phyloP scores from a whole-genome alignment of 2,888 invertebrate genomes.

The Pheosia gnoma region DNA sequence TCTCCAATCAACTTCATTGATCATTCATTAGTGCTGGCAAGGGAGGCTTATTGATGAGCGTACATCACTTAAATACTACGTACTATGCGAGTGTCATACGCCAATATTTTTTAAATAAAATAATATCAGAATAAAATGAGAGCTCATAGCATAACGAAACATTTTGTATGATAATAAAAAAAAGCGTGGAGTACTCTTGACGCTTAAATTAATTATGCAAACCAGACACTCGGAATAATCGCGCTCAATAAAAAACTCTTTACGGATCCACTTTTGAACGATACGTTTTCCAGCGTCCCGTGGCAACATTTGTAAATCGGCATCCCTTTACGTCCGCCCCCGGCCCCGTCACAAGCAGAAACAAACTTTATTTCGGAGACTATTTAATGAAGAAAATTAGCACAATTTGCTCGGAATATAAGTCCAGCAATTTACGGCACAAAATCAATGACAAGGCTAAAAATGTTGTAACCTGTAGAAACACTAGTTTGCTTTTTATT shows the following conservation, averaged over 20 bases:
- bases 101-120: not conserved
- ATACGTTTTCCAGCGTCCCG: not conserved
- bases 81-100: too few relatives aligned
- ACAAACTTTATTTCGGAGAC: too few relatives aligned
- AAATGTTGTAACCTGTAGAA: too few relatives aligned
- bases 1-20: too few relatives aligned
- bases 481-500: too few relatives aligned
- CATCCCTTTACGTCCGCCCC: not conserved
- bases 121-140: not conserved
- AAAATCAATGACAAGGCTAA: too few relatives aligned
- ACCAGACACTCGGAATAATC: conserved; percentile 36
- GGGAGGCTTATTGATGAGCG: too few relatives aligned
- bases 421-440: too few relatives aligned
- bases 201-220: conserved; percentile 32
- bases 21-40: too few relatives aligned
- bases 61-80: too few relatives aligned
- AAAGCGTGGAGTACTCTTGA: not conserved
- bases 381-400: too few relatives aligned
- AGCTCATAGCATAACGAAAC: not conserved
- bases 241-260: conserved; percentile 33
- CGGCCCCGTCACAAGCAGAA: not conserved
- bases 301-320: not conserved
- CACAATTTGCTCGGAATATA: too few relatives aligned
- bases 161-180: conserved; percentile 2
- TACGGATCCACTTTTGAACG: conserved; percentile 26